These are phyloP conservation scores for Itoplectis maculator DNA, from an alignment of 2,888 invertebrate species.

Conservation along the genomic window DNA sequence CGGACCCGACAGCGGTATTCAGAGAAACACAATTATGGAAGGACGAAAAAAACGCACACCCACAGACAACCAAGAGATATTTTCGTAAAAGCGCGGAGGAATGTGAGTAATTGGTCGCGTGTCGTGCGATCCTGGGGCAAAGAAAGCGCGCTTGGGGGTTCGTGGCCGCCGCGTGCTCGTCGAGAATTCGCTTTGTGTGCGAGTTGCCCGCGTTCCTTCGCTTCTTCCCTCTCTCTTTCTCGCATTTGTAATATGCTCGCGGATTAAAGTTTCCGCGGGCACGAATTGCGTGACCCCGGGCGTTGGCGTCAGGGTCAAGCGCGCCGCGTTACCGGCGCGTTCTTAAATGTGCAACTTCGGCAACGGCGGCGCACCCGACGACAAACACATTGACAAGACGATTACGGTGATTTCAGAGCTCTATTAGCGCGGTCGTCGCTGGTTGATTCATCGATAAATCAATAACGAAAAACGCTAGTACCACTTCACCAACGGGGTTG, in stretches of 20 bases:
- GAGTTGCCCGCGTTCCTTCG: constrained; percentile 40
- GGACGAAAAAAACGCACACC: not conserved
- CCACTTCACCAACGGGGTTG: constrained; percentile 16
- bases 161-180: constrained; percentile 25
- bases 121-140: constrained; percentile 39
- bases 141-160: constrained; percentile 11
- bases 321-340: constrained; percentile 52
- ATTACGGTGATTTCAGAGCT: constrained; percentile 24
- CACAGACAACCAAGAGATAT: constrained; percentile 23
- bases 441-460: constrained; percentile 17
- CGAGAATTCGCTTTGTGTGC: constrained; percentile 56
- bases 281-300: constrained; percentile 69
- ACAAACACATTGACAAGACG: constrained; percentile 23
- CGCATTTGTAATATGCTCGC: constrained; percentile 55
- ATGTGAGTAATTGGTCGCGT: constrained; percentile 65
- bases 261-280: constrained; percentile 63
- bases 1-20: constrained; percentile 54
- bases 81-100: constrained; percentile 46
- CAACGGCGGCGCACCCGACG: not conserved
- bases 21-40: constrained; percentile 32
- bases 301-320: constrained; percentile 69
- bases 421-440: constrained; percentile 30
- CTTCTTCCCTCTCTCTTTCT: constrained; percentile 12
- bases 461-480: constrained; percentile 26
- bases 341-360: constrained; percentile 47